A percentile compares a stretch with the other conserved stretches of the same genome.
These are phyloP conservation scores for Danio choprae DNA, from an alignment of 2,797 vertebrate species.

Conservation along the genomic window DNA sequence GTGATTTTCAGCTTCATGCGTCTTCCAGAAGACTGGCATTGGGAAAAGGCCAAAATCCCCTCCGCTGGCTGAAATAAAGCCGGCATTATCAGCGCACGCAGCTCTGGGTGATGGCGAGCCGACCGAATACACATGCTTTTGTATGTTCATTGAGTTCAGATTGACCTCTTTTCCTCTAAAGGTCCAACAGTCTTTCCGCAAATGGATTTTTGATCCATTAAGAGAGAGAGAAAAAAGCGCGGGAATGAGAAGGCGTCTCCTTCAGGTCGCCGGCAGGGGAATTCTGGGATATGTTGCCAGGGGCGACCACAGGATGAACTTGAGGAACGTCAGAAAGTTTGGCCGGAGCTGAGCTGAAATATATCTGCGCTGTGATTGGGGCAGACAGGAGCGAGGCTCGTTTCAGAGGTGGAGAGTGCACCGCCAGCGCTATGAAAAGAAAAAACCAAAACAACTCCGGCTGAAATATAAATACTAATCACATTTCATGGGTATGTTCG, in stretches of 20 bases:
- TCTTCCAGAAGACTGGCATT: slow-evolving; percentile 12
- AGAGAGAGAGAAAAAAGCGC: slow-evolving; percentile 42
- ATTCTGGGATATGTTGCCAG: slow-evolving; percentile 61
- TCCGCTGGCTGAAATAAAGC: slow-evolving; percentile 54
- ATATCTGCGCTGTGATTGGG: slow-evolving; percentile 59
- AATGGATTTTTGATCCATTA: slow-evolving; percentile 62
- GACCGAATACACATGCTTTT: slow-evolving; percentile 55
- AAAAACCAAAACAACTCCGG: not conserved
- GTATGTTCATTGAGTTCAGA: slow-evolving; percentile 56
- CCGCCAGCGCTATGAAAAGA: slow-evolving; percentile 35
- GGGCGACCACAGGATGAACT: slow-evolving; percentile 57
- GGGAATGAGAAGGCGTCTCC: slow-evolving; percentile 47
- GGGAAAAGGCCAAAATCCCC: slow-evolving; percentile 33
- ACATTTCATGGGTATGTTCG: not conserved
- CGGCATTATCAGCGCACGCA: slow-evolving; percentile 51
- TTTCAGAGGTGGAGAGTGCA: slow-evolving; percentile 50
- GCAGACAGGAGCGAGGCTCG: slow-evolving; percentile 53
- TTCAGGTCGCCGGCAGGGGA: slow-evolving; percentile 61
- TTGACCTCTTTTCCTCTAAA: slow-evolving; percentile 52
- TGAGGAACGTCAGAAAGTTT: slow-evolving; percentile 51
- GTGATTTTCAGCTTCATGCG: slow-evolving; percentile 31
- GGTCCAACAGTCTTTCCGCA: slow-evolving; percentile 56
- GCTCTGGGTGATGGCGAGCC: slow-evolving; percentile 40
- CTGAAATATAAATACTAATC: slow-evolving; percentile 8
- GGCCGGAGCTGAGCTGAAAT: slow-evolving; percentile 58